Evolutionary conservation across 2,113 vertebrate genomes (phyloP), one percentile per base, ranked within the genome.

Genomic region (Corynorhinus townsendii): DNA sequence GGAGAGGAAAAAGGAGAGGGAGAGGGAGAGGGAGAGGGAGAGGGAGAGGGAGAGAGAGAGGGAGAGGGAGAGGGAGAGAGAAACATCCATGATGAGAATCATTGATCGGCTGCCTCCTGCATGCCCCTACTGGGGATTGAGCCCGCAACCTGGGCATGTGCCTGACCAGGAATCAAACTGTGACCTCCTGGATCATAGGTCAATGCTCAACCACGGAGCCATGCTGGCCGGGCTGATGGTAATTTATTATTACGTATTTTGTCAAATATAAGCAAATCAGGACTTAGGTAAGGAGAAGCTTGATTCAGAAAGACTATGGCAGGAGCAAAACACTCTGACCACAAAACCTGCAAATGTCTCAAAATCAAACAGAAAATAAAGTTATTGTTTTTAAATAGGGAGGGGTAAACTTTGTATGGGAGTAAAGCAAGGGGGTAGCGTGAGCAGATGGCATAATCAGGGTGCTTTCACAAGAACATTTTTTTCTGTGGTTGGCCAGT

Each of bases 191-290:
- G 56, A 56, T 56, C 20, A 22, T 56, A 56, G 20, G 20, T 56
- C 0, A 7, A 26, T 59, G 56, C 22, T 59, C 56, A 59, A 59
- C 22, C 56, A 59, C 22, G 10, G 56, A 59, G 56, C 56, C 56
- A 59, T 59, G 22, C 22, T 2, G 0, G 10, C 59, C 1, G 26
- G 59, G 26, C 24, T 28, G 26, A n/a, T 80, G 12, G 7, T 66
- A 33, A 89, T 64, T 91, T 88, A 86, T 68, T 80, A 38, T 91
- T 88, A 17, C n/a, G 90, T 71, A 62, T 52, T 81, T 59, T 88
- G 30, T 43, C 47, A 73, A 76, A 38, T 47, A 54, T 52, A 75
- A 91, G 81, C 75, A 82, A 90, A 69, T 66, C 35, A 47, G 40
- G 72, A 79, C 33, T 64, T 84, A 72, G 14, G 17, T 22, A 88